Evolutionary conservation across 2,113 vertebrate genomes (phyloP), one percentile per base, ranked within the genome.

Genomic region (Cephalopterus ornatus): DNA sequence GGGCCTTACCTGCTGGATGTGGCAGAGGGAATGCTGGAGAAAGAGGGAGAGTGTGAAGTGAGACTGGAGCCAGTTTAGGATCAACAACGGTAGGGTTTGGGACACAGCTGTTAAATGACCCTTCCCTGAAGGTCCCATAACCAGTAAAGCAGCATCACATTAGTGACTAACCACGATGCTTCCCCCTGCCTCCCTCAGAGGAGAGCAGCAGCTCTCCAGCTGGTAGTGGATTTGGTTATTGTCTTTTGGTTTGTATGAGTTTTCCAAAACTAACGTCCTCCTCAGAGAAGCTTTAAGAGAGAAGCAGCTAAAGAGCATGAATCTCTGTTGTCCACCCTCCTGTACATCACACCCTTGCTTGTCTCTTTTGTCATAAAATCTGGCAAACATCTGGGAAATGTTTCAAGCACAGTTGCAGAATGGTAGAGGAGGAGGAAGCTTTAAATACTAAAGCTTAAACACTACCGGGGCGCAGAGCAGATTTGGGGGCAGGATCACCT

Each of bases 71-170:
- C 0, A 55, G n/a, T 30, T 82, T 28, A 50, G 35, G 17, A 27
- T 10, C 42, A 42, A 11, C 19, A 74, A 1, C 19, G 0, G 0
- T 13, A 22, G 47, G 17, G 5, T 70, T 65, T 44, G 55, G 33
- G 44, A 53, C 41, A 23, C 26, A 33, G 30, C 8, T 50, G 53
- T 49, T 56, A 52, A 61, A 61, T 37, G 4, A 56, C 28, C 46
- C 35, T 85, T 56, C 15, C 8, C 42, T 71, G 59, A 52, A 76
- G 47, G 41, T 75, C 52, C 18, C 5, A 0, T 42, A 12, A 24
- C 24, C 32, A 20, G 17, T 52, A 35, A 35, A 68, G 47, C 28
- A 30, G 13, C 32, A 65, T 39, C 70, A 10, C 5, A 0, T 50
- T 32, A 27, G 27, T 22, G 59, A 22, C 23, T 27, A 14, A 33